Base-by-base conservation (phyloP, 2,113 vertebrate genomes). In the Rhea americana region DNA sequence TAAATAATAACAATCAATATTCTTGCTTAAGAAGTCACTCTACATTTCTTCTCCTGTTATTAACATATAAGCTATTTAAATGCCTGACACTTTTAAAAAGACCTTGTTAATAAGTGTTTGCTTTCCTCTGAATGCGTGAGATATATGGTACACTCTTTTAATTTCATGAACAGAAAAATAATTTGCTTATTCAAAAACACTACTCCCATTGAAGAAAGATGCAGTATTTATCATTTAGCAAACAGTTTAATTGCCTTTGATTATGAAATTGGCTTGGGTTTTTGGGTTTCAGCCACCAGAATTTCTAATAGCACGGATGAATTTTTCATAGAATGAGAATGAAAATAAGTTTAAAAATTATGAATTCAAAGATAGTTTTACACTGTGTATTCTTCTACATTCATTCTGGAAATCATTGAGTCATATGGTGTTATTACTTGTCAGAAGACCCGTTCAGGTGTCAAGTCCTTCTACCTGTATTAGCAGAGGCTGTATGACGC, bases 191-290 rank as follows among this genome's bases (percentile, higher is more conserved):
- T 94, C 74, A 73, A 93, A 90, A 94, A 53, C 90, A 95, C 89
- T 93, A 90, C 87, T 81, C 65, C 89, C 77, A 85, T 82, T 95
- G 89, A 95, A 90, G 67, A 95, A 94, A 93, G 83, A 89, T 66
- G 83, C 87, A 90, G 83, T 95, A 84, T 95, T 96, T 96, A 96
- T 91, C 91, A 92, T 90, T 90, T 76, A 96, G 92, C 83, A 93
- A 96, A 94, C 95, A 96, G 81, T 84, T 94, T 95, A 96, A 96
- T 94, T 93, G 92, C 90, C 81, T 89, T 96, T 90, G 74, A 94
- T 93, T 96, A 94, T 92, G 86, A 93, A 96, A 79, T 95, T 95
- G 94, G 94, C 93, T 95, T 94, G 89, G 86, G 68, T 92, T 96
- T 96, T 87, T 94, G 96, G 92, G 93, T 70, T 85, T 48, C 77